Percentiles rank a stretch among this genome's conserved stretches.
phyloP scores from a whole-genome alignment of 2,797 vertebrate genomes.

The Saxicola maurus region DNA sequence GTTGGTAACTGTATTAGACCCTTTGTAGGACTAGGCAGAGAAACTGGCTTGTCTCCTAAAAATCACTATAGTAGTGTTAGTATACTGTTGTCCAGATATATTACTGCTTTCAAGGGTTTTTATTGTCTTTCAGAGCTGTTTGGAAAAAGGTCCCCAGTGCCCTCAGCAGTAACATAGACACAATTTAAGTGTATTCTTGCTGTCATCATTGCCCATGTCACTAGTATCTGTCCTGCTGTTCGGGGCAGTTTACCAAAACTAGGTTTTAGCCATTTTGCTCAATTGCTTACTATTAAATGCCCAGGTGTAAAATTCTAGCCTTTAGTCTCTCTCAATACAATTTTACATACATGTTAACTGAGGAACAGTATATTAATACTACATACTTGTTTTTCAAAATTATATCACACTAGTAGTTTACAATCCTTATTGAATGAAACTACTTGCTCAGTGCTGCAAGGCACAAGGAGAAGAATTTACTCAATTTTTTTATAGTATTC shows the following conservation, averaged over 20 bases:
- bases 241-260: neutral
- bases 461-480: neutral
- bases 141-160: neutral
- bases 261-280: neutral
- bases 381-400: neutral
- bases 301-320: neutral
- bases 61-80: neutral
- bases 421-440: neutral
- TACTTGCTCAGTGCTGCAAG: neutral
- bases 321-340: neutral
- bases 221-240: neutral
- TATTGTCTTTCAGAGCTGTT: neutral
- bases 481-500: neutral
- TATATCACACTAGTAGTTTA: neutral
- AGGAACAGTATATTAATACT: neutral
- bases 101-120: neutral
- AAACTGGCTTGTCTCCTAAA: neutral
- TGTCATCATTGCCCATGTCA: neutral
- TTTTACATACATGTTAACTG: neutral
- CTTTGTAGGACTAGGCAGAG: neutral
- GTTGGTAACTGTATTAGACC: neutral
- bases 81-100: neutral
- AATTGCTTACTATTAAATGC: neutral
- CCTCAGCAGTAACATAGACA: neutral
- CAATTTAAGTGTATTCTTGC: neutral